Percentiles rank a stretch among this genome's conserved stretches.
Evolutionary conservation across 2,888 invertebrate genomes (phyloP).

Genomic region (Azorinus chamasolen): DNA sequence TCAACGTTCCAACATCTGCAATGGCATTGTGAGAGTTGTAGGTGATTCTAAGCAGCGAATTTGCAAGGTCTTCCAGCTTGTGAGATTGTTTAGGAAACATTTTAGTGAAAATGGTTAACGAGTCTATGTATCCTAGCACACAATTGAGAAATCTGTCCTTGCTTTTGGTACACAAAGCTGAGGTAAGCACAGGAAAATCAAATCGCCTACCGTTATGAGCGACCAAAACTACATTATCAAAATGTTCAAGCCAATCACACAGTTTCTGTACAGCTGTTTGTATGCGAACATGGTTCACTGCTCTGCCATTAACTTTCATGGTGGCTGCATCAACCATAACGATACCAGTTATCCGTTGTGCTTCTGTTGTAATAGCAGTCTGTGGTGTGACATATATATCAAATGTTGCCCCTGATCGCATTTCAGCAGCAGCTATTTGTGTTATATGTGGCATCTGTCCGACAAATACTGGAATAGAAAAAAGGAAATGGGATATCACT

Average conservation of each 20-base stretch:
- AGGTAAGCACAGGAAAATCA: slow-evolving; percentile 40
- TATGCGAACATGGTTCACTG: slow-evolving; percentile 5
- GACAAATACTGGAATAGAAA: slow-evolving; percentile 36
- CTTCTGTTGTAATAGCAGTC: slow-evolving; percentile 13
- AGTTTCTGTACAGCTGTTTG: slow-evolving; percentile 12
- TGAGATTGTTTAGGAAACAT: slow-evolving; percentile 21
- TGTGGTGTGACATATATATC: slow-evolving; percentile 24
- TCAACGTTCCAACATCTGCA: slow-evolving; percentile 7
- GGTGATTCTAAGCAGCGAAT: neutral
- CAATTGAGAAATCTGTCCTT: neutral
- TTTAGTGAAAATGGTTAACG: slow-evolving; percentile 26
- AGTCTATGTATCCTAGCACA: slow-evolving; percentile 29
- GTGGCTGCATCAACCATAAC: neutral
- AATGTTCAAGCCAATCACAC: slow-evolving; percentile 26
- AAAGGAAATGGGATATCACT: neutral
- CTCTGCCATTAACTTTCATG: slow-evolving; percentile 23
- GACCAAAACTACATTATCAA: slow-evolving; percentile 24
- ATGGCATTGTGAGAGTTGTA: slow-evolving; percentile 46
- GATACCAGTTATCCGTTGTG: slow-evolving; percentile 39
- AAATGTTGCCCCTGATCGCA: slow-evolving; percentile 4
- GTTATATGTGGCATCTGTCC: slow-evolving; percentile 42
- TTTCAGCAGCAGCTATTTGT: slow-evolving; percentile 39
- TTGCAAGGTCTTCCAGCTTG: slow-evolving; percentile 35
- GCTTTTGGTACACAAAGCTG: too few species aligned
- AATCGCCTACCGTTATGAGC: slow-evolving; percentile 51